Base-by-base conservation (phyloP, 1,140 invertebrate genomes). In the Hydropsyche tenuis region DNA sequence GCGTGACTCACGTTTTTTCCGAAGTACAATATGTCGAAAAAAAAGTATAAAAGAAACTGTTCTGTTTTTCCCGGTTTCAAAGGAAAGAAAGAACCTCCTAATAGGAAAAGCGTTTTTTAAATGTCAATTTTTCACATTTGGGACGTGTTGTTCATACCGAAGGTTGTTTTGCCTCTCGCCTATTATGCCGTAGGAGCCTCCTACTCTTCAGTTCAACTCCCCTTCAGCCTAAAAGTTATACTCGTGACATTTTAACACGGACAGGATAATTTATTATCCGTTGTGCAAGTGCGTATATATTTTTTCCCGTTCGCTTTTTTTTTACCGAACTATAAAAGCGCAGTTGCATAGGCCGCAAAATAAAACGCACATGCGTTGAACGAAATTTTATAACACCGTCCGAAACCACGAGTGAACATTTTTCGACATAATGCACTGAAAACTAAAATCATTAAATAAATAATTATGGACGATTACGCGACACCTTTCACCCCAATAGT, bases 51-150 rank as follows among this genome's bases (percentile, higher is more conserved):
- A 37, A 37, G 45, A 48, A 48, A 48, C 11, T 48, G 45, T 16
- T 18, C 16, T 53, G 20, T 18, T 53, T 53, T 53, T 60, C 56
- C 22, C 22, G 22, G 12, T 60, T 20, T 60, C 23, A 25, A 23
- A 60, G 56, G 23, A 23, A 4, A n/a, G 43, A 14, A 25, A 25
- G 22, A 20, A 3, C 56, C 69, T 69, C 42, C 27, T 62, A 73
- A 73, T 77, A 77, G 71, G 69, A 74, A 71, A 77, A 77, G 69
- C 56, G 75, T 73, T 76, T 74, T 76, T 76, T 76, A 73, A 77
- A 77, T 77, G 75, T 77, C 75, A 77, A 74, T 77, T 77, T 77
- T 74, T 77, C 75, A 77, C 75, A 77, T 77, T 77, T 77, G 53
- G 63, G 75, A 72, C 75, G 65, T 72, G 71, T 70, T 70, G 68